These are phyloP conservation scores for Eilema griseolum DNA, from an alignment of 2,888 invertebrate genomes.

Conservation along the genomic window DNA sequence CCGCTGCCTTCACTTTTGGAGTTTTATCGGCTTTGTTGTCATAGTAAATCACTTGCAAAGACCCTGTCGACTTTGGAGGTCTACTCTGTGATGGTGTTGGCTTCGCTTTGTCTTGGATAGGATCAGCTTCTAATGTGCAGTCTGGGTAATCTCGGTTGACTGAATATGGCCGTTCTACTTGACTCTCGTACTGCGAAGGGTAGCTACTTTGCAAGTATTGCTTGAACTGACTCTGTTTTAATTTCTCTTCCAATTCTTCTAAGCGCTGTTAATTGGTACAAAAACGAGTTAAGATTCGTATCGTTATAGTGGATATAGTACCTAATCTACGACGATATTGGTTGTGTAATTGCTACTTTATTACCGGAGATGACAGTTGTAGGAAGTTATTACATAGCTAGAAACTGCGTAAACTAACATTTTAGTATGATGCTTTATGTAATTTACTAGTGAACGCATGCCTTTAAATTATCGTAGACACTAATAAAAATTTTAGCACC, in stretches of 20 bases:
- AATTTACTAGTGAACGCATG: neutral
- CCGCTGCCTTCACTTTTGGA: constrained; percentile 51
- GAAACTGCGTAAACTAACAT: constrained; percentile 16
- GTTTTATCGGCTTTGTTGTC: constrained; percentile 59
- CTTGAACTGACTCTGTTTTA: constrained; percentile 79
- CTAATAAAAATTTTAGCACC: neutral
- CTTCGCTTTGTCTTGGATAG: constrained; percentile 55
- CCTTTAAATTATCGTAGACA: neutral
- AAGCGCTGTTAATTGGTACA: constrained; percentile 58
- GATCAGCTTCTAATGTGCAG: constrained; percentile 54
- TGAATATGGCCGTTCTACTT: constrained; percentile 78
- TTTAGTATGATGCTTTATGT: neutral
- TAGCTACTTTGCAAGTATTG: constrained; percentile 74
- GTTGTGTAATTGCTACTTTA: constrained; percentile 16
- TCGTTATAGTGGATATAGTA: too few relatives aligned
- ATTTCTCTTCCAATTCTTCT: constrained; percentile 80
- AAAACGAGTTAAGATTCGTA: neutral
- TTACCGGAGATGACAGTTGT: constrained; percentile 10
- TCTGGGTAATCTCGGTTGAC: constrained; percentile 61
- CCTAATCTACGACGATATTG: too few relatives aligned
- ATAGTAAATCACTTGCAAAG: constrained; percentile 75
- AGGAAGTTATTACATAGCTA: constrained; percentile 11
- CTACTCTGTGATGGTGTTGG: constrained; percentile 58
- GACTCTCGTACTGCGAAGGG: constrained; percentile 68
- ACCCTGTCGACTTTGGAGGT: constrained; percentile 55